These are phyloP conservation scores for Amiota minor DNA, from an alignment of 2,888 invertebrate genomes.

Conservation along the genomic window DNA sequence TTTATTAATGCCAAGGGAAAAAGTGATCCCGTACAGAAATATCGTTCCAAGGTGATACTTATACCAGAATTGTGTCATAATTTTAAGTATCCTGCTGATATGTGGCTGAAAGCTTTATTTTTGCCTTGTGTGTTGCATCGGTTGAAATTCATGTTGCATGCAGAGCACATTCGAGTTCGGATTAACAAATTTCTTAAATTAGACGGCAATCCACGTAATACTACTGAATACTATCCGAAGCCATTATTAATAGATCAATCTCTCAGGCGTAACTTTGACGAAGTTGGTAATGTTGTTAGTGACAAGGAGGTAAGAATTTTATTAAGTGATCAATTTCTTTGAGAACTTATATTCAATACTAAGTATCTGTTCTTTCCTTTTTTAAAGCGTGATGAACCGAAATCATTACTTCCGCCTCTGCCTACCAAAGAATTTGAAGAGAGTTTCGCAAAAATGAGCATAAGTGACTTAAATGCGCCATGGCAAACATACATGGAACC, in stretches of 20 bases:
- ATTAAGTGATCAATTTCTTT: neutral
- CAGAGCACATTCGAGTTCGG: slow-evolving; percentile 72
- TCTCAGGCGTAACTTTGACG: slow-evolving; percentile 59
- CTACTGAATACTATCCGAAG: slow-evolving; percentile 57
- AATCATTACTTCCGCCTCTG: slow-evolving; percentile 58
- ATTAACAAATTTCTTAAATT: slow-evolving; percentile 64
- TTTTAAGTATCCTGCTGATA: slow-evolving; percentile 80
- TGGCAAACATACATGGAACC: slow-evolving; percentile 77
- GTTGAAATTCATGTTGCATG: slow-evolving; percentile 68
- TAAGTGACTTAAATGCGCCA: slow-evolving; percentile 47
- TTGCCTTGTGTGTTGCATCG: slow-evolving; percentile 91
- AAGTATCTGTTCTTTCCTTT: neutral
- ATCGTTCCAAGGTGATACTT: slow-evolving; percentile 77
- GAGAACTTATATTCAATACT: neutral
- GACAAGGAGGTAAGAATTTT: slow-evolving; percentile 47
- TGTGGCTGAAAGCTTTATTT: slow-evolving; percentile 89
- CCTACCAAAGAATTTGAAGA: slow-evolving; percentile 50
- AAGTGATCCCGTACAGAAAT: slow-evolving; percentile 65
- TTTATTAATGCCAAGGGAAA: slow-evolving; percentile 63
- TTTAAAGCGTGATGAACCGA: slow-evolving; percentile 45
- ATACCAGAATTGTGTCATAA: slow-evolving; percentile 90
- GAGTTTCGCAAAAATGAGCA: slow-evolving; percentile 37
- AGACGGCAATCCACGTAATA: slow-evolving; percentile 40
- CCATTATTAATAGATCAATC: slow-evolving; percentile 64
- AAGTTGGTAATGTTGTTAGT: slow-evolving; percentile 55